Base-by-base conservation (phyloP, 2,113 vertebrate species). In the Cyprinus carpio region DNA sequence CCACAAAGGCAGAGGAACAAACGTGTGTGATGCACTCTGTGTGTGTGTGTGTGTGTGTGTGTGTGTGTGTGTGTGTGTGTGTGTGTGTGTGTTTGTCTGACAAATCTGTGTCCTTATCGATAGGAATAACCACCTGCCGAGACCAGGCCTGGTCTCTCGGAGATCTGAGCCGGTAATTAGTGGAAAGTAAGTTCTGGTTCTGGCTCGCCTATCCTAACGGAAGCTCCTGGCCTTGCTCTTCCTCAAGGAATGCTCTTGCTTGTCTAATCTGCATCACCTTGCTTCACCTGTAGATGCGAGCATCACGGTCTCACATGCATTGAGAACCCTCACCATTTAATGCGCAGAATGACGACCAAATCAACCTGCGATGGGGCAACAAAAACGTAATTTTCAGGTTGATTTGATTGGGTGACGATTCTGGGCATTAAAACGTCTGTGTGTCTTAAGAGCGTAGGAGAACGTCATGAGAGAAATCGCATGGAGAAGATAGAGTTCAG, bases 131-230 rank as follows among this genome's bases (percentile, higher is more conserved):
- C 88, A 90, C 82, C 87, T 89, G 88, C 88, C 84, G 89, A 87
- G 90, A 69, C 90, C 88, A 37, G 90, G 87, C 69, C 86, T 90
- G 88, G 87, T 88, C 82, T 90, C 90, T 46, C 87, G 90, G 84
- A 87, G 90, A 86, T 90, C 87, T 90, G 90, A 90, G 84, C 88
- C 88, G 15, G 88, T 90, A 86, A 90, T 90, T 89, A 88, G 88
- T 84, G 90, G 90, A 87, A 89, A 84, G 90, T 90, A 89, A 90
- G 90, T 90, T 74, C 72, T 84, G 83, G 85, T 67, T 27, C 80
- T 69, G 65, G 65, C 65, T 69, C 65, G 16, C 62, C 62, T 65
- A 25, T 65, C 64, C 76, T 83, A 20, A 31, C 75, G 23, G 56
- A 75, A 88, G 81, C 67, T 62, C 65, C 75, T 74, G 81, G 75